phyloP scores from a whole-genome alignment of 2,888 invertebrate genomes.

The Ischnura elegans region DNA sequence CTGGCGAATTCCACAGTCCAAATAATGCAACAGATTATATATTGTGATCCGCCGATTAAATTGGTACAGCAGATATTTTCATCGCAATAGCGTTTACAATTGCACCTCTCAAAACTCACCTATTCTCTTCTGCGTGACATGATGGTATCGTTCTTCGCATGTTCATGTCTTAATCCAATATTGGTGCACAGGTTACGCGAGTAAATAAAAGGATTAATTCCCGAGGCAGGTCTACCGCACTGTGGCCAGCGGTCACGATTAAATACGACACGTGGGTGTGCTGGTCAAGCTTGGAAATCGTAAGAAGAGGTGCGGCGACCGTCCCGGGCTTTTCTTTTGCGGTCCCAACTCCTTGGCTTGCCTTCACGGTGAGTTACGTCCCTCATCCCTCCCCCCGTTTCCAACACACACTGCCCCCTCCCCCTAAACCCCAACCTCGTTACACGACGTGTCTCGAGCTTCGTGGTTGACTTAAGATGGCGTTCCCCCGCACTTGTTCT shows the following conservation, averaged over 20 bases:
- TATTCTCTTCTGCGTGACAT: no score
- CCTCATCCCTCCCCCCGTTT: conserved; percentile 68
- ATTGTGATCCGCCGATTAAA: no score
- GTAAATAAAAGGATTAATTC: no score
- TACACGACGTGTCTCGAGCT: neutral
- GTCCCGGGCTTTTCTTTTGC: neutral
- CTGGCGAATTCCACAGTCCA: no score
- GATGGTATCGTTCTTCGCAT: no score
- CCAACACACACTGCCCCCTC: neutral
- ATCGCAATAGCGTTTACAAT: no score
- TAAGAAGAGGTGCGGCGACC: neutral
- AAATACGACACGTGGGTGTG: neutral
- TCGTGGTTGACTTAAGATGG: neutral
- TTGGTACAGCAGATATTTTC: no score
- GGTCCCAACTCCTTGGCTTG: neutral
- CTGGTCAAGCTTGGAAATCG: neutral
- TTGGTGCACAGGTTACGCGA: no score
- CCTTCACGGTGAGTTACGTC: conserved; percentile 43
- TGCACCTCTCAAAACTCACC: no score
- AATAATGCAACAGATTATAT: no score
- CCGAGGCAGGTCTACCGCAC: neutral
- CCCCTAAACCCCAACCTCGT: conserved; percentile 61
- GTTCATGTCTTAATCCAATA: no score
- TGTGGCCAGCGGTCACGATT: neutral
- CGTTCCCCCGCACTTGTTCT: no score